Evolutionary conservation across 2,888 invertebrate species (phyloP).

Genomic region (Zhuqinia jingwanae): DNA sequence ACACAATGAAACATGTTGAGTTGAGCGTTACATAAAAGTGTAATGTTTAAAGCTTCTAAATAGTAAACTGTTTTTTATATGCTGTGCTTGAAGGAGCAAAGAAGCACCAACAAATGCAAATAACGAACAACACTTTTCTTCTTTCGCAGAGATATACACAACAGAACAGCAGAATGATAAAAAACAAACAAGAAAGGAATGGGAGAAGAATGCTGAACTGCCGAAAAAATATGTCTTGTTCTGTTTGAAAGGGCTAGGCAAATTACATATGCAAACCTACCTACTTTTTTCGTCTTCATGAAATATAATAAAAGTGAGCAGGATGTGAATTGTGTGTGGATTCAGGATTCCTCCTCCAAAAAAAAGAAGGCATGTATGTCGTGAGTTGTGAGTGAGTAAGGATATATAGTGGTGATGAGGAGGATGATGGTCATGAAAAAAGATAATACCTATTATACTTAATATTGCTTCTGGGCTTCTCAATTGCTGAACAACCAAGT

Average conservation of each 20-base stretch:
- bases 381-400: too few relatives aligned
- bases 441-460: background rate
- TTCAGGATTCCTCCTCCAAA: too few relatives aligned
- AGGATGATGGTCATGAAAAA: conserved; percentile 13
- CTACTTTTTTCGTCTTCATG: background rate
- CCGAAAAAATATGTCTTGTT: conserved; percentile 8
- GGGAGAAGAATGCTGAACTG: background rate
- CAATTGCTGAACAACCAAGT: background rate
- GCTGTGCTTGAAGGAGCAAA: too few relatives aligned
- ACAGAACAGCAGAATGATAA: background rate
- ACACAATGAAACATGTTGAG: background rate
- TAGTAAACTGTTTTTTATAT: background rate
- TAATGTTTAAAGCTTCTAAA: background rate
- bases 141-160: too few relatives aligned
- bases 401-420: too few relatives aligned
- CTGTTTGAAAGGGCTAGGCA: too few relatives aligned
- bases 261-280: background rate
- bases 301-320: conserved; percentile 2
- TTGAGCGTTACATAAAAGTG: background rate
- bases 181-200: background rate
- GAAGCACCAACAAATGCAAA: background rate
- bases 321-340: conserved; percentile 22
- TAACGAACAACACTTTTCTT: background rate
- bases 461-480: background rate
- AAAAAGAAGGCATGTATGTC: conserved; percentile 7